Evolutionary conservation across 2,797 vertebrate genomes (phyloP).

Genomic region (Cryptoprocta ferox): DNA sequence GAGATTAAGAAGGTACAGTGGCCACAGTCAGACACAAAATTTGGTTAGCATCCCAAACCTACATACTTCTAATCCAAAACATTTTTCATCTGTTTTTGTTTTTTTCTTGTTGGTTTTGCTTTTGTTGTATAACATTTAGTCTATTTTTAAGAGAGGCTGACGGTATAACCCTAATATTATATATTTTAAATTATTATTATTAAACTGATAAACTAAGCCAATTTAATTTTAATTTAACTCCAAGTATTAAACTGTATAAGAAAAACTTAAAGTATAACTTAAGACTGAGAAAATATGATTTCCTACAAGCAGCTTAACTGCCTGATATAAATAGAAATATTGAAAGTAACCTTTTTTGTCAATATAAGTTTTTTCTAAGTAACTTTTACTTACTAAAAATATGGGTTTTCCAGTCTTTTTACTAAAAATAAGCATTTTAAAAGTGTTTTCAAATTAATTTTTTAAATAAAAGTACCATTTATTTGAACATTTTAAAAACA

Average conservation of each 20-base stretch:
- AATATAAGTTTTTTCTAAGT: neutral
- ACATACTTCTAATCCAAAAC: neutral
- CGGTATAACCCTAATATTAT: neutral
- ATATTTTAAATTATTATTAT: neutral
- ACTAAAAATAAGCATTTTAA: neutral
- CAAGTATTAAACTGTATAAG: neutral
- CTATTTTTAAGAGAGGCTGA: neutral
- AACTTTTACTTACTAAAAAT: neutral
- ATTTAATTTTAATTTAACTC: constrained; percentile 28
- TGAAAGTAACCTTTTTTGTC: neutral
- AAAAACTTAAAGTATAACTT: constrained; percentile 27
- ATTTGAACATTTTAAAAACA: neutral
- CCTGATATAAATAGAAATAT: neutral
- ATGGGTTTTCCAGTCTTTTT: neutral
- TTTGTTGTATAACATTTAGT: neutral
- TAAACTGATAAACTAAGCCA: neutral
- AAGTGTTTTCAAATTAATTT: constrained; percentile 13
- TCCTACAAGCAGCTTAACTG: neutral
- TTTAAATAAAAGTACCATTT: neutral
- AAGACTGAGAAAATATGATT: constrained; percentile 56
- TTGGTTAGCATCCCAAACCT: neutral
- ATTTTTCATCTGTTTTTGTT: neutral
- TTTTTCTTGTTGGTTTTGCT: neutral
- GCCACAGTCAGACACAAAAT: neutral
- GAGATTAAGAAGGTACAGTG: neutral